These are phyloP conservation scores for Drosophila formosana DNA, from an alignment of 2,888 invertebrate species.

Conservation along the genomic window DNA sequence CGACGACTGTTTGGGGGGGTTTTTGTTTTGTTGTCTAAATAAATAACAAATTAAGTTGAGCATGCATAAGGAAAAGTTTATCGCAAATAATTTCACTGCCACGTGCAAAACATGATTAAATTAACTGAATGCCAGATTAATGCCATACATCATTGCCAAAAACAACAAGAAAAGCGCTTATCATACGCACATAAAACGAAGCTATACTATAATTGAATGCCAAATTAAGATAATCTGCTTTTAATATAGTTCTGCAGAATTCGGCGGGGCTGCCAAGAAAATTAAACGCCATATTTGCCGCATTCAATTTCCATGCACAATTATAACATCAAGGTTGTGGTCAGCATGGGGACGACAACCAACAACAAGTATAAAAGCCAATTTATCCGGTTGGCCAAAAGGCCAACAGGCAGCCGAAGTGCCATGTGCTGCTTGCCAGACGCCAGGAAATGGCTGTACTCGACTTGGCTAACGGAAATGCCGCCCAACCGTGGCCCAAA, in stretches of 20 bases:
- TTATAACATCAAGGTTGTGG: constrained; percentile 49
- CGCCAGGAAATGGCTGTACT: constrained; percentile 31
- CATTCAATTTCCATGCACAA: constrained; percentile 49
- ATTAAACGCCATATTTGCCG: constrained; percentile 36
- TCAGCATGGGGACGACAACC: constrained; percentile 25
- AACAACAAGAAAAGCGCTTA: neutral
- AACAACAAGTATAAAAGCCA: constrained; percentile 23
- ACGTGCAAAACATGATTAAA: constrained; percentile 28
- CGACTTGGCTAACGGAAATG: constrained; percentile 45
- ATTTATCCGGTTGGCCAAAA: constrained; percentile 22
- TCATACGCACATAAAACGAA: neutral
- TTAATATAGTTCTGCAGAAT: constrained; percentile 14
- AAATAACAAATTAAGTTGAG: constrained; percentile 63
- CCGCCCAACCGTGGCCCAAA: constrained; percentile 14
- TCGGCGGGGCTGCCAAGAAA: constrained; percentile 23
- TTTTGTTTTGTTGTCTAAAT: constrained; percentile 29
- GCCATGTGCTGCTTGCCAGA: constrained; percentile 16
- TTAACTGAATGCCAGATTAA: constrained; percentile 20
- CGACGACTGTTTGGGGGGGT: constrained; percentile 1
- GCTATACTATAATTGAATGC: neutral
- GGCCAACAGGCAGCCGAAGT: constrained; percentile 26
- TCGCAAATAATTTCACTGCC: constrained; percentile 27
- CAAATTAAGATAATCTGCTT: constrained; percentile 11
- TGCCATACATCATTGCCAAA: constrained; percentile 4
- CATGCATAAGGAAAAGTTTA: constrained; percentile 50